Evolutionary conservation across 2,797 vertebrate species (phyloP).

Genomic region (Onychomys leucogaster): DNA sequence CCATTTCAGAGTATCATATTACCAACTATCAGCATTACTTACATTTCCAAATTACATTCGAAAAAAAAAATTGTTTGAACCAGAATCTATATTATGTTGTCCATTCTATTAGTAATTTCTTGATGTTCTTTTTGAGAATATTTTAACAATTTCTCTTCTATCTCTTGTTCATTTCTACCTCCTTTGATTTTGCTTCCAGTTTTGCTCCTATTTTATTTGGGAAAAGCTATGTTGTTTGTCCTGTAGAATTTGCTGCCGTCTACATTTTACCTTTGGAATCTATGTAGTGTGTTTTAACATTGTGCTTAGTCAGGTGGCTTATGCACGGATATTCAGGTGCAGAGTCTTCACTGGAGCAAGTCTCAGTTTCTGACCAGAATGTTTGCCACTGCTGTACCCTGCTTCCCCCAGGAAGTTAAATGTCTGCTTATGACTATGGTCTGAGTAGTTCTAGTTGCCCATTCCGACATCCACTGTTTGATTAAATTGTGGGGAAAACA

Average conservation of each 20-base stretch:
- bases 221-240: neutral
- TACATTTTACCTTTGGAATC: neutral
- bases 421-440: neutral
- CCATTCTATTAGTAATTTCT: neutral
- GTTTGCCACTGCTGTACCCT: neutral
- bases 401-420: neutral
- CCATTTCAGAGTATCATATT: conserved; percentile 21
- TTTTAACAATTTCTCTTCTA: conserved; percentile 3
- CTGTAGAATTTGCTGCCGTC: neutral
- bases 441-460: neutral
- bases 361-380: neutral
- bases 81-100: neutral
- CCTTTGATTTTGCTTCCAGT: neutral
- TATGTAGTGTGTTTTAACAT: neutral
- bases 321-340: neutral
- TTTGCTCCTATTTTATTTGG: neutral
- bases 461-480: neutral
- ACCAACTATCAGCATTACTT: conserved; percentile 22
- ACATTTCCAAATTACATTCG: neutral
- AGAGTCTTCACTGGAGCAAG: neutral
- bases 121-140: neutral
- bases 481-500: neutral
- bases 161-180: neutral
- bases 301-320: neutral
- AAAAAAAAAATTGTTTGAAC: neutral